phyloP scores from a whole-genome alignment of 2,888 invertebrate species.

The Microplitis deprimator region DNA sequence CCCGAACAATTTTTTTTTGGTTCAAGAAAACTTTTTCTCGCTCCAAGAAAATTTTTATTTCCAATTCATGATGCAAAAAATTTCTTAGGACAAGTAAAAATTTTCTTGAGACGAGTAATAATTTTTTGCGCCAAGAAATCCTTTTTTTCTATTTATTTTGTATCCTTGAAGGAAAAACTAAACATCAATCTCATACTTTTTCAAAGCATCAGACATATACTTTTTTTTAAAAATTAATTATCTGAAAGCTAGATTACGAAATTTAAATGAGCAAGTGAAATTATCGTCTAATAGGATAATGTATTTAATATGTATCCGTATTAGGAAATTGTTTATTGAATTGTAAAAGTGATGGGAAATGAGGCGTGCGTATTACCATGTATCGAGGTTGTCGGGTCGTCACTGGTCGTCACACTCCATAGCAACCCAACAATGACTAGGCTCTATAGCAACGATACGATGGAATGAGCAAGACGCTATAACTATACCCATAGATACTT shows the following conservation, averaged over 20 bases:
- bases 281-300: neutral
- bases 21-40: too few species aligned
- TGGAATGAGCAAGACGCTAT: conserved; percentile 35
- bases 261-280: neutral
- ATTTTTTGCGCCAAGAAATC: too few species aligned
- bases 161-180: too few species aligned
- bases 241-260: neutral
- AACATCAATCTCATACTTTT: too few species aligned
- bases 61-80: too few species aligned
- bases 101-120: too few species aligned
- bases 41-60: too few species aligned
- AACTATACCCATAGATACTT: neutral
- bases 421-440: conserved; percentile 63
- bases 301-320: neutral
- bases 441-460: conserved; percentile 46
- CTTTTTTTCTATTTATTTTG: too few species aligned
- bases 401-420: conserved; percentile 66
- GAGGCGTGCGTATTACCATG: conserved; percentile 29
- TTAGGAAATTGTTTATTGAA: conserved; percentile 17
- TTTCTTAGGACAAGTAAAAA: too few species aligned
- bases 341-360: conserved; percentile 29
- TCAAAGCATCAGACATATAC: too few species aligned
- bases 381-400: conserved; percentile 67
- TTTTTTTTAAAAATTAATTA: neutral
- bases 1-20: too few species aligned